Conservation (phyloP, 2,797 vertebrate genomes). For the Antennarius maculatus region DNA sequence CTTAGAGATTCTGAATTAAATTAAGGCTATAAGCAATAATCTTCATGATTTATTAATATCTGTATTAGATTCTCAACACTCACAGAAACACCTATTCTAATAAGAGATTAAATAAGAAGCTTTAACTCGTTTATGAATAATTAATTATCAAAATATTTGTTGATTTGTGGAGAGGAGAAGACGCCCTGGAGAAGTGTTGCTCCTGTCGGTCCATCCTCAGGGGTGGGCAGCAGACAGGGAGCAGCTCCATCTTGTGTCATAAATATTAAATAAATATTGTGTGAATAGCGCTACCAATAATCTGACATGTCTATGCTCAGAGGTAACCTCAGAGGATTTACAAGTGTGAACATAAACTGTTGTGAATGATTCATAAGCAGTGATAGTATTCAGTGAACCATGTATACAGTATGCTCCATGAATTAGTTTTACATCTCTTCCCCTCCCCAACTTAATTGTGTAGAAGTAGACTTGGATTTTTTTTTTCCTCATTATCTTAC, state of each 20-base stretch:
- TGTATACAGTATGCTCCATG: constrained; percentile 27
- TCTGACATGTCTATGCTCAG: constrained; percentile 46
- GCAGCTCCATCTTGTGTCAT: constrained; percentile 73
- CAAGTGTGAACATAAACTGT: constrained; percentile 49
- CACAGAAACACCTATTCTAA: too few species aligned
- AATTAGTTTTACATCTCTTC: constrained; percentile 34
- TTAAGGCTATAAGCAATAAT: not conserved
- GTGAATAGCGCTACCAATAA: constrained; percentile 65
- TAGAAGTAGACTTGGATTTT: not conserved
- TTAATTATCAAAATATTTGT: too few species aligned
- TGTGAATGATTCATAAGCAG: constrained; percentile 59
- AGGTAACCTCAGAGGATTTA: constrained; percentile 63
- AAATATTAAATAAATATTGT: constrained; percentile 78
- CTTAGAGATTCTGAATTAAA: not conserved
- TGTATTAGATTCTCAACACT: too few species aligned
- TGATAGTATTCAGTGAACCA: constrained; percentile 32
- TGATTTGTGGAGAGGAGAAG: constrained; percentile 62
- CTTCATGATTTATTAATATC: not conserved
- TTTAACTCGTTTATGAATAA: not conserved
- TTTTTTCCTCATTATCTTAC: constrained; percentile 7
- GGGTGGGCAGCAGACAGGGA: constrained; percentile 59
- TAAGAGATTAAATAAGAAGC: not conserved
- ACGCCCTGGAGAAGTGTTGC: constrained; percentile 69
- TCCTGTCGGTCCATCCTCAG: constrained; percentile 51
- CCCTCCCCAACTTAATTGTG: not conserved